A percentile compares a stretch with the other conserved stretches of the same genome.
These are phyloP conservation scores for Lethenteron reissneri DNA, from an alignment of 2,113 vertebrate genomes.

Conservation along the genomic window DNA sequence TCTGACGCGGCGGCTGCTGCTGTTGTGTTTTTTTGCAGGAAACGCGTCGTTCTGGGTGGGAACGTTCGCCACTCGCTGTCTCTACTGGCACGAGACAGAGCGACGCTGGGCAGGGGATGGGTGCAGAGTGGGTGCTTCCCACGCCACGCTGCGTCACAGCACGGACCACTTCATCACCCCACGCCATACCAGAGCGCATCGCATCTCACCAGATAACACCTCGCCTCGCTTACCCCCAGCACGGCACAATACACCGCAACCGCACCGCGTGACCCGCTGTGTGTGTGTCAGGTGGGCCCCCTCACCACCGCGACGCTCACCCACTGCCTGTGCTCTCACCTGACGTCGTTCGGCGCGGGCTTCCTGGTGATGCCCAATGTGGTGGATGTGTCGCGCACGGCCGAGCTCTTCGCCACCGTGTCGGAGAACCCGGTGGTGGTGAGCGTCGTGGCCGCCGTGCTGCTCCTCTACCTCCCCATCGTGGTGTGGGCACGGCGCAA, in stretches of 20 bases:
- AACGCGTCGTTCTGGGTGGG: slow-evolving; percentile 15
- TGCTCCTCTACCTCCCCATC: slow-evolving; percentile 27
- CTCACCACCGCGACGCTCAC: slow-evolving; percentile 17
- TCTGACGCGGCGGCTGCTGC: slow-evolving; percentile 21
- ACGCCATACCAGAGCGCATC: background rate
- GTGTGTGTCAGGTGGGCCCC: slow-evolving; percentile 27
- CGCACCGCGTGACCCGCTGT: background rate
- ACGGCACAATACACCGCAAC: background rate
- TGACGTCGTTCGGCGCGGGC: slow-evolving; percentile 36
- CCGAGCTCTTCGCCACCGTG: slow-evolving; percentile 25
- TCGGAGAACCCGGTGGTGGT: slow-evolving; percentile 35
- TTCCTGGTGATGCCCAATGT: slow-evolving; percentile 39
- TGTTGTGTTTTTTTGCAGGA: slow-evolving; percentile 5
- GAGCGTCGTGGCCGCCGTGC: slow-evolving; percentile 28
- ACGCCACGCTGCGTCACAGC: background rate
- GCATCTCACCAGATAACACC: background rate
- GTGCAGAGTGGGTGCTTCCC: slow-evolving; percentile 20
- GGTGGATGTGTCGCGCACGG: slow-evolving; percentile 26
- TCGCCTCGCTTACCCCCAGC: background rate
- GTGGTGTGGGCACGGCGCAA: slow-evolving; percentile 34
- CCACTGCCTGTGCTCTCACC: slow-evolving; percentile 45
- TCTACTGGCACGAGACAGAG: slow-evolving; percentile 20
- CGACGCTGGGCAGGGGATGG: slow-evolving; percentile 22
- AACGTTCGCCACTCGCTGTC: slow-evolving; percentile 21
- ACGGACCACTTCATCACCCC: no score